phyloP scores from a whole-genome alignment of 2,113 vertebrate species.

The Hypanus sabinus region DNA sequence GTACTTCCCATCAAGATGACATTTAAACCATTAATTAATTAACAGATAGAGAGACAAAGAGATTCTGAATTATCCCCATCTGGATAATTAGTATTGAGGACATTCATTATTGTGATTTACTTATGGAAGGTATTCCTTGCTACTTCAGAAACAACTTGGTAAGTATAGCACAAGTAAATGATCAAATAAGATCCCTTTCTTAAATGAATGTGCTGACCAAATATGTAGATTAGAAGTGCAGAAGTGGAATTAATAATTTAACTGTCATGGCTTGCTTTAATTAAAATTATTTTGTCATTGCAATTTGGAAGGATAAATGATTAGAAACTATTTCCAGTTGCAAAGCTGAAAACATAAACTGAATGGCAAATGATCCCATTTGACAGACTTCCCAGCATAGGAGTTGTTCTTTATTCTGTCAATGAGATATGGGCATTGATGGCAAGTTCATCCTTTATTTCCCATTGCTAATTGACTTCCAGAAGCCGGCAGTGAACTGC shows the following conservation, averaged over 20 bases:
- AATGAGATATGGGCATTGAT: too few relatives aligned
- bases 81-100: constrained; percentile 56
- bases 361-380: neutral
- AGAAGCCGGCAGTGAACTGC: too few relatives aligned
- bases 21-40: constrained; percentile 82
- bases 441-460: too few relatives aligned
- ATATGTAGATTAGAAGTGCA: neutral
- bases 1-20: constrained; percentile 67
- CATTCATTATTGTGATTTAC: constrained; percentile 56
- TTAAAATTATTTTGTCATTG: constrained; percentile 29
- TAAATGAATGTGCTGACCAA: neutral
- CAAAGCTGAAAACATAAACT: neutral
- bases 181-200: constrained; percentile 16
- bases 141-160: neutral
- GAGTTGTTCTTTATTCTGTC: neutral
- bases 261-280: neutral
- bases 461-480: too few relatives aligned
- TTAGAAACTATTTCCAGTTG: constrained; percentile 5
- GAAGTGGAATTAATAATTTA: neutral
- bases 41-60: constrained; percentile 62
- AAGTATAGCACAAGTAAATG: neutral
- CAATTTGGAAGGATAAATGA: constrained; percentile 7
- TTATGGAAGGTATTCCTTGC: constrained; percentile 42
- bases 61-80: constrained; percentile 56
- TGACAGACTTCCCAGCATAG: neutral